Percentiles rank a stretch among this genome's conserved stretches.
phyloP scores from a whole-genome alignment of 2,888 invertebrate species.

The Apotomis turbidana region DNA sequence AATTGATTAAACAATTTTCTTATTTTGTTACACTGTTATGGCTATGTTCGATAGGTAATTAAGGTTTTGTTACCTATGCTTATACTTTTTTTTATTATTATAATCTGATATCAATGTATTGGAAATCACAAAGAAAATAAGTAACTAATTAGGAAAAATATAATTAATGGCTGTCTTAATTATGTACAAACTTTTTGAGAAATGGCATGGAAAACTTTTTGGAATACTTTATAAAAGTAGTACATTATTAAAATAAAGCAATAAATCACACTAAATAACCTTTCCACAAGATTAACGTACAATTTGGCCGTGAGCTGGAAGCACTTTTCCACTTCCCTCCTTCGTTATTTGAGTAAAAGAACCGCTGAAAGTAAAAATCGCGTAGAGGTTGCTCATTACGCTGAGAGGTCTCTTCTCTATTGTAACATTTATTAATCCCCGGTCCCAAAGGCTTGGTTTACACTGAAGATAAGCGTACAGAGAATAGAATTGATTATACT shows the following conservation, averaged over 20 bases:
- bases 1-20: no score
- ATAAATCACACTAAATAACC: constrained; percentile 13
- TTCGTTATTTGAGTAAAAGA: constrained; percentile 5
- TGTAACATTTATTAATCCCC: constrained; percentile 15
- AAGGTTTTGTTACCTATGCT: no score
- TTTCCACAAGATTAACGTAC: constrained; percentile 1
- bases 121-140: no score
- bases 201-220: no score
- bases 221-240: background rate
- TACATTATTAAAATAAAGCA: background rate
- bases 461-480: constrained; percentile 6
- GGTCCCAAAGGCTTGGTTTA: constrained; percentile 16
- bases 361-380: constrained; percentile 17
- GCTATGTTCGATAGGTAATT: no score
- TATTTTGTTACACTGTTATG: no score
- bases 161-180: no score
- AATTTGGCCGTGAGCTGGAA: background rate
- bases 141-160: no score
- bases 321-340: constrained; percentile 1
- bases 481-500: background rate
- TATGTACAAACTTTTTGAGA: no score
- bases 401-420: constrained; percentile 18
- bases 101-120: no score
- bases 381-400: constrained; percentile 29
- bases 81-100: no score